Evolutionary conservation across 1,140 invertebrate genomes (phyloP).

Genomic region (Thaumatotibia leucotreta): DNA sequence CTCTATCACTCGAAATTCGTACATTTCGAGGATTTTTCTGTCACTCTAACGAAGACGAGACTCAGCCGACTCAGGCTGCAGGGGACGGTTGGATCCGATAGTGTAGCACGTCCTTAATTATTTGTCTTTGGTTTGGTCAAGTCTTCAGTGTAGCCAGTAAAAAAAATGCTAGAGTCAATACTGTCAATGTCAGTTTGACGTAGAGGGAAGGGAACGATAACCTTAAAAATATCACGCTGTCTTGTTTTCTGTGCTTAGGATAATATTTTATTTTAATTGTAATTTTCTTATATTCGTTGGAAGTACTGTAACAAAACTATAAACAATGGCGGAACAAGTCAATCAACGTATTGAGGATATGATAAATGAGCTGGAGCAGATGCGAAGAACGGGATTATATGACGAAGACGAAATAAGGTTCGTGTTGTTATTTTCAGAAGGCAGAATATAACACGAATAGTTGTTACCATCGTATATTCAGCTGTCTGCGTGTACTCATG

Average conservation of each 20-base stretch:
- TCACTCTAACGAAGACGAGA: too few species aligned
- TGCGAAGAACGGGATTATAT: conserved; percentile 83
- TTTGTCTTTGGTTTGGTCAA: too few species aligned
- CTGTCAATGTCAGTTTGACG: not conserved
- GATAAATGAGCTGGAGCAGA: conserved; percentile 84
- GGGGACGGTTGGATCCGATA: too few species aligned
- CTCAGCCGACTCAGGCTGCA: too few species aligned
- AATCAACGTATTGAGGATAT: conserved; percentile 84
- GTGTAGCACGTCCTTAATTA: too few species aligned
- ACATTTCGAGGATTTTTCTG: too few species aligned
- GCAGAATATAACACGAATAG: not conserved
- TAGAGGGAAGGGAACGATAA: too few species aligned
- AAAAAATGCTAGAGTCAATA: not conserved
- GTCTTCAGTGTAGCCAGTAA: not conserved
- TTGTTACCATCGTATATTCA: not conserved
- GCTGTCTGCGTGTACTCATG: not conserved
- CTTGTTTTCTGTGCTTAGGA: not conserved
- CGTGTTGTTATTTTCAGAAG: conserved; percentile 18
- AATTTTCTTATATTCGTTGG: conserved; percentile 14
- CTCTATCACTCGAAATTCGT: too few species aligned
- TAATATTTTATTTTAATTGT: not conserved
- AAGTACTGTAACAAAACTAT: conserved; percentile 20
- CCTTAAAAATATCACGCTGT: conserved; percentile 16
- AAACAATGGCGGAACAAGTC: conserved; percentile 85
- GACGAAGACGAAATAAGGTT: conserved; percentile 82